A percentile compares a stretch with the other conserved stretches of the same genome.
These are phyloP conservation scores for Euwallacea fornicatus DNA, from an alignment of 1,140 invertebrate genomes.

Conservation along the genomic window DNA sequence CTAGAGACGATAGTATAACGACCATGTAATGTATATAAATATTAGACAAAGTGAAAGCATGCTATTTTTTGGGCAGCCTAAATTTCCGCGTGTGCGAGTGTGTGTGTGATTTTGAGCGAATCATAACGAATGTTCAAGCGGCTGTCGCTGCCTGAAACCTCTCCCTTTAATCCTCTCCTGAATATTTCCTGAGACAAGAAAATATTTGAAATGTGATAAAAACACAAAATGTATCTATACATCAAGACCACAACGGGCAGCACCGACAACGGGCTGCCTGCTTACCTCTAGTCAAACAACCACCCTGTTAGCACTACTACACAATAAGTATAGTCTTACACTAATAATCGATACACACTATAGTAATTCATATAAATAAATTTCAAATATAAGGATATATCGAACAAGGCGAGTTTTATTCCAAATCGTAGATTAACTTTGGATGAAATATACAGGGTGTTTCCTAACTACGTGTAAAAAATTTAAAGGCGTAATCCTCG, in stretches of 20 bases:
- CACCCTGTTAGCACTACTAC: conserved; percentile 30
- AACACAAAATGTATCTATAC: conserved; percentile 27
- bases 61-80: conserved; percentile 34
- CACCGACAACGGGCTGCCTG: conserved; percentile 1
- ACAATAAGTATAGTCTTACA: conserved; percentile 35
- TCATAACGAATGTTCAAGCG: conserved; percentile 4
- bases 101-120: background rate
- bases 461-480: too few species aligned
- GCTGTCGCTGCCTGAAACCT: conserved; percentile 32
- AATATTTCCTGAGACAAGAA: conserved; percentile 6
- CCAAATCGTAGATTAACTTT: too few species aligned
- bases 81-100: conserved; percentile 21
- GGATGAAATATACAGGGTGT: too few species aligned
- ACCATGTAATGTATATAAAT: conserved; percentile 29
- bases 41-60: conserved; percentile 11
- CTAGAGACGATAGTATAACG: conserved; percentile 6
- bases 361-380: conserved; percentile 36
- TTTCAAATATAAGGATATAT: conserved; percentile 29
- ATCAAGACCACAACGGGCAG: conserved; percentile 26
- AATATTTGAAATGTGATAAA: conserved; percentile 36
- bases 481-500: too few species aligned
- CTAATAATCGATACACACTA: conserved; percentile 38
- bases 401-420: background rate
- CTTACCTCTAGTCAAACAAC: conserved; percentile 31
- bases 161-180: conserved; percentile 11